phyloP scores from a whole-genome alignment of 2,888 invertebrate genomes.

The Suillia variegata region DNA sequence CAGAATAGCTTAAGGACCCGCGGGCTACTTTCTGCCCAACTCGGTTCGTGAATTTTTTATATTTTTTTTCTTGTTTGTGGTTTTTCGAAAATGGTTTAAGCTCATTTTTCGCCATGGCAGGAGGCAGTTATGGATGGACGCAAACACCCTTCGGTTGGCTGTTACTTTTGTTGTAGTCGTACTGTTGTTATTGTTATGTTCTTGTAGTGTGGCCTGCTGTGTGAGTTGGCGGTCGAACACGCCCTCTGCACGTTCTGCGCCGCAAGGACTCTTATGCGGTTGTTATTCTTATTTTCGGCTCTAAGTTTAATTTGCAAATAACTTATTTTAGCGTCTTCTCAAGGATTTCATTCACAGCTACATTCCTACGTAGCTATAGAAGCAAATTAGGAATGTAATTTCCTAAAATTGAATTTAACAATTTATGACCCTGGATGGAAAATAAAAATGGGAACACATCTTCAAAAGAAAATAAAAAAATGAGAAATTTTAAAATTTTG shows the following conservation, averaged over 20 bases:
- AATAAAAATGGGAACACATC: too few species aligned
- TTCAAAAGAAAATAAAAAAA: too few species aligned
- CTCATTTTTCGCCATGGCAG: conserved; percentile 14
- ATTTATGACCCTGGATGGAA: too few species aligned
- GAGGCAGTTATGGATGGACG: background rate
- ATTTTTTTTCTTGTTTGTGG: conserved; percentile 12
- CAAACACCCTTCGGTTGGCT: background rate
- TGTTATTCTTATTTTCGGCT: too few species aligned
- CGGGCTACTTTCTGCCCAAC: background rate
- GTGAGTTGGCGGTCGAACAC: conserved; percentile 22
- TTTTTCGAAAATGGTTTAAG: conserved; percentile 36
- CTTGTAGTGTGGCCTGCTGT: too few species aligned
- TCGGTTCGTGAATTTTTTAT: too few species aligned
- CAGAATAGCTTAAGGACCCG: background rate
- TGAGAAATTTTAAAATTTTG: too few species aligned
- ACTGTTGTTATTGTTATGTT: background rate
- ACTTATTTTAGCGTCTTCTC: conserved; percentile 40
- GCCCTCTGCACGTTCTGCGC: conserved; percentile 48
- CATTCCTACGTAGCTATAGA: too few species aligned
- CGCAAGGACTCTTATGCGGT: conserved; percentile 40
- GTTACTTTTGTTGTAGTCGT: background rate
- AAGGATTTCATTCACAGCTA: conserved; percentile 18
- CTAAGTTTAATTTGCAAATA: too few species aligned
- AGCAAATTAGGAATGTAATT: too few species aligned
- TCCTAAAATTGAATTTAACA: too few species aligned